Evolutionary conservation across 1,140 invertebrate genomes (phyloP), one percentile per base, ranked within the genome.

Genomic region (Hirudo medicinalis): DNA sequence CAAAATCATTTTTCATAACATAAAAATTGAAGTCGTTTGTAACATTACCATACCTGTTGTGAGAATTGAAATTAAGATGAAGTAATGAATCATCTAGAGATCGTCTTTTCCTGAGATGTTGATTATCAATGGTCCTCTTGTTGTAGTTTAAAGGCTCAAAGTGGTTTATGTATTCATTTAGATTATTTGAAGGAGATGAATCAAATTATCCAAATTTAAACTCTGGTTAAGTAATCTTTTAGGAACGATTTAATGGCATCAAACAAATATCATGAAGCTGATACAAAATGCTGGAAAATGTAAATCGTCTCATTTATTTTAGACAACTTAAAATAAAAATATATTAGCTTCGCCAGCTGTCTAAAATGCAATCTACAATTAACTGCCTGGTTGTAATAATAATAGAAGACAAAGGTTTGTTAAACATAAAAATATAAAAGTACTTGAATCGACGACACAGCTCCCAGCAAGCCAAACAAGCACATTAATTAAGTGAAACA

Each of bases 101-200:
- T 79, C 89, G 86, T 83, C 87, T 89, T 76, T 86, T 86, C 76
- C 86, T 85, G 72, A 85, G 81, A 78, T 89, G 87, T 83, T 75
- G 86, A 79, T 75, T 36, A 76, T 84, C 79, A 19, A 85, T 63
- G 67, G 85, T 84, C 54, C 84, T 79, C 49, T 86, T 83, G 78
- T 91, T 88, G 84, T 97, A 97, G 70, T 86, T 86, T 74, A 97
- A 84, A 74, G 88, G 86, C 81, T 97, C 93, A 83, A 91, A 97
- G 82, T 95, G 89, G 70, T 87, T 86, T 78, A 98, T 91, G 83
- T 95, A 97, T 83, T 94, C 90, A 84, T 91, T 96, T 73, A 97
- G 84, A 25, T 11, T 0, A 25, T 63, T 63, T 63, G 11, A 17
- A 49, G 43, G 43, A 15, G 43, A 2, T 49, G 15, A 49, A 49